phyloP scores from a whole-genome alignment of 2,113 vertebrate genomes.

The Corythornis cristatus region DNA sequence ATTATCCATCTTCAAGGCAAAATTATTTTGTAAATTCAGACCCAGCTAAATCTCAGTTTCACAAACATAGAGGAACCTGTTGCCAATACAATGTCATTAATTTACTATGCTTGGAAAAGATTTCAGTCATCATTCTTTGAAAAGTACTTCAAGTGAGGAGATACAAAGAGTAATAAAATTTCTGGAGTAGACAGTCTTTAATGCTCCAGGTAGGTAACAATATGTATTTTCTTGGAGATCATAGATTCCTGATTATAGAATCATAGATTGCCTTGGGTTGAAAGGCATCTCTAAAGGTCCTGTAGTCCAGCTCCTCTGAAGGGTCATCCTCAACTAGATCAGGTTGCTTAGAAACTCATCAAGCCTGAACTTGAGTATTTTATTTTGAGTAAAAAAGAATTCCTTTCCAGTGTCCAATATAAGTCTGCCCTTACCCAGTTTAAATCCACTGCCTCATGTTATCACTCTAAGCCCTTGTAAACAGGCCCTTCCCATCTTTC shows the following conservation, averaged over 20 bases:
- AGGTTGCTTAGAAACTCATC: too few relatives aligned
- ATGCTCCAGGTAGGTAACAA: neutral
- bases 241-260: neutral
- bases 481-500: too few relatives aligned
- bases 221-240: neutral
- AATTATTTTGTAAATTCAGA: neutral
- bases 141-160: neutral
- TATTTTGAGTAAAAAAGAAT: too few relatives aligned
- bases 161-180: neutral
- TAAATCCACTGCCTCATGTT: too few relatives aligned
- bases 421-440: too few relatives aligned
- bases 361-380: too few relatives aligned
- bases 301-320: too few relatives aligned
- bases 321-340: too few relatives aligned
- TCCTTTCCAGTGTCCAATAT: too few relatives aligned
- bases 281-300: too few relatives aligned
- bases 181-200: neutral
- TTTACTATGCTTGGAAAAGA: neutral
- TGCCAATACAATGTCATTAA: neutral
- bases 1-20: neutral
- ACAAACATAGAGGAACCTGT: neutral
- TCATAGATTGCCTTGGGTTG: too few relatives aligned
- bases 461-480: too few relatives aligned
- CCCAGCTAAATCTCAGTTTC: constrained; percentile 28
- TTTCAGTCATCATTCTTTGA: neutral